A percentile compares a stretch with the other conserved stretches of the same genome.
Conservation (phyloP, 2,888 invertebrate genomes). For the Nemoura dubitans region DNA sequence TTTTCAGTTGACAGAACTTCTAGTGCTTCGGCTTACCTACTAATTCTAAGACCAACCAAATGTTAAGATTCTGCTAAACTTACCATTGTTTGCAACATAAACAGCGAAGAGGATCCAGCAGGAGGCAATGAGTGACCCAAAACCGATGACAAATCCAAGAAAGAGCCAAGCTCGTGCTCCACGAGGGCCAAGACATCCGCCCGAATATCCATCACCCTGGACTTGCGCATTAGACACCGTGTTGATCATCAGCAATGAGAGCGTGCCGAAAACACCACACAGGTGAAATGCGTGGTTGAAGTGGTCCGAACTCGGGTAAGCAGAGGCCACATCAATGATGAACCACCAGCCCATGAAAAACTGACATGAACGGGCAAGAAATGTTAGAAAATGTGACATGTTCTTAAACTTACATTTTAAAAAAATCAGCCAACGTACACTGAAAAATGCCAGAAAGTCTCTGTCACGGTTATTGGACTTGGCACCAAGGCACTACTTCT, state of each 20-base stretch:
- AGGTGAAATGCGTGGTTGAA: slow-evolving; percentile 78
- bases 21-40: too few species aligned
- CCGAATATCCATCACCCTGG: slow-evolving; percentile 82
- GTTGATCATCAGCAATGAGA: slow-evolving; percentile 97
- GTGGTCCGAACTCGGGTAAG: slow-evolving; percentile 68
- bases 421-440: too few species aligned
- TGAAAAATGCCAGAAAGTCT: background rate
- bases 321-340: slow-evolving; percentile 91
- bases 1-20: too few species aligned
- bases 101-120: slow-evolving; percentile 95
- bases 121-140: slow-evolving; percentile 94
- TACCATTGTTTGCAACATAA: slow-evolving; percentile 67
- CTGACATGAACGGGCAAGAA: slow-evolving; percentile 69
- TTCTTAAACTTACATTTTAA: too few species aligned
- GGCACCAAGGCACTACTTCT: too few species aligned
- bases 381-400: too few species aligned
- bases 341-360: slow-evolving; percentile 99
- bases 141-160: slow-evolving; percentile 95
- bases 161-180: slow-evolving; percentile 95
- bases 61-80: too few species aligned
- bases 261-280: slow-evolving; percentile 92
- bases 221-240: slow-evolving; percentile 95
- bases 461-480: too few species aligned
- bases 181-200: slow-evolving; percentile 85
- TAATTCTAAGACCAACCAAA: too few species aligned